Conservation (phyloP, 2,797 vertebrate species). For the Chaetophractus vellerosus region DNA sequence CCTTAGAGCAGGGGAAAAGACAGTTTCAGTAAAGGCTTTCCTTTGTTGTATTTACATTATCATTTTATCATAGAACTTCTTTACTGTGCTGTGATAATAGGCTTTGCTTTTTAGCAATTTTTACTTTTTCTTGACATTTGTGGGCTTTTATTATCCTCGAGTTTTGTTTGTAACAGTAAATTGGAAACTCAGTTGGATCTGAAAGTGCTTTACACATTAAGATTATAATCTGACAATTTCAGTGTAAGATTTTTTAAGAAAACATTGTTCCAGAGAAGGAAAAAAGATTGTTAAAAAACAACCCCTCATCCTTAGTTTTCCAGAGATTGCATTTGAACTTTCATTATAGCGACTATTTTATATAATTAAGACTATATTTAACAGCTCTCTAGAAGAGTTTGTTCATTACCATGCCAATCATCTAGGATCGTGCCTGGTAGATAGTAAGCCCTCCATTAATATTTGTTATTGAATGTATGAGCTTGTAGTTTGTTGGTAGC, state of each 20-base stretch:
- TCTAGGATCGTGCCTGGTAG: neutral
- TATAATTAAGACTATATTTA: neutral
- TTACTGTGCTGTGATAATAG: neutral
- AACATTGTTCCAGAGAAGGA: neutral
- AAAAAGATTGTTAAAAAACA: neutral
- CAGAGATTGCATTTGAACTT: conserved; percentile 6
- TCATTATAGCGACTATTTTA: neutral
- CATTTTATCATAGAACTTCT: neutral
- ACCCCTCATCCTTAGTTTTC: neutral
- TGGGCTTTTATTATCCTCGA: neutral
- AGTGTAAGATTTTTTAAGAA: neutral
- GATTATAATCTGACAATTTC: neutral
- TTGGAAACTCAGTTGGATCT: neutral
- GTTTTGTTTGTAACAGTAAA: neutral
- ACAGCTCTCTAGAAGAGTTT: neutral
- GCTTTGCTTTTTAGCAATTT: neutral
- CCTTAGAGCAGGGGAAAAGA: neutral
- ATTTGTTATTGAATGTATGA: neutral
- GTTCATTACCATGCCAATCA: neutral
- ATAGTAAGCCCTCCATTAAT: neutral
- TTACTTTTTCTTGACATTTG: conserved; percentile 26
- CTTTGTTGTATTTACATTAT: neutral
- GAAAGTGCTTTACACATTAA: neutral
- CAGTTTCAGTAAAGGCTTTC: neutral
- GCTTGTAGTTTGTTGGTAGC: neutral